phyloP scores from a whole-genome alignment of 2,113 vertebrate species.

The Corythaixoides concolor region DNA sequence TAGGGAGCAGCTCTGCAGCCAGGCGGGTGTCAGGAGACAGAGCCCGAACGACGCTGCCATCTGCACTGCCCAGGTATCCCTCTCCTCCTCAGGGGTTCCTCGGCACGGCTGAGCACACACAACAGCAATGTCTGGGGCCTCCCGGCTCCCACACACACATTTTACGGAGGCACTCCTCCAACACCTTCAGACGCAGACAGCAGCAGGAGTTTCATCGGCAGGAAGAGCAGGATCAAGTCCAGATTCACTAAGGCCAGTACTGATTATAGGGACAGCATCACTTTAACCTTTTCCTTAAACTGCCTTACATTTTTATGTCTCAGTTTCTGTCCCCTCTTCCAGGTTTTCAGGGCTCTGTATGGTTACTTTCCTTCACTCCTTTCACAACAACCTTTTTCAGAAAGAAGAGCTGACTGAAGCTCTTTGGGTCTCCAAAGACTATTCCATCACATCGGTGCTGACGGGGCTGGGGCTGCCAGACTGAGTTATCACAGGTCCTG shows the following conservation, averaged over 20 bases:
- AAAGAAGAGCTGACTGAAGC: constrained; percentile 40
- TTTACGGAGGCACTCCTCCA: background rate
- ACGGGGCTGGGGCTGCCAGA: constrained; percentile 14
- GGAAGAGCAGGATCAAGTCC: background rate
- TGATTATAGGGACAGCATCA: background rate
- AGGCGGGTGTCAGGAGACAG: background rate
- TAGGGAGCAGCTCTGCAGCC: background rate
- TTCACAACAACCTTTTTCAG: background rate
- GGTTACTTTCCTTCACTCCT: background rate
- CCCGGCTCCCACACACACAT: background rate
- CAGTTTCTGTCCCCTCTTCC: background rate
- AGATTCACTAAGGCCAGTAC: background rate
- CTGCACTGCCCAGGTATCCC: background rate
- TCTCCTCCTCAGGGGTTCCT: background rate
- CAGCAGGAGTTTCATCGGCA: background rate
- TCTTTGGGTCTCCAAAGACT: constrained; percentile 36
- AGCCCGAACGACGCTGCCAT: background rate
- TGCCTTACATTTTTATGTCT: background rate
- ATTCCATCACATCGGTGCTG: constrained; percentile 2
- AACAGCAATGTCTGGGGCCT: fast-evolving
- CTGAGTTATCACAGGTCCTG: constrained; percentile 52
- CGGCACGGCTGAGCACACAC: fast-evolving
- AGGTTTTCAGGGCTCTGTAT: background rate
- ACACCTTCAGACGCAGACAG: background rate
- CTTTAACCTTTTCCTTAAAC: background rate